A percentile compares a stretch with the other conserved stretches of the same genome.
phyloP scores from a whole-genome alignment of 1,140 invertebrate species.

The Procambarus virginalis region DNA sequence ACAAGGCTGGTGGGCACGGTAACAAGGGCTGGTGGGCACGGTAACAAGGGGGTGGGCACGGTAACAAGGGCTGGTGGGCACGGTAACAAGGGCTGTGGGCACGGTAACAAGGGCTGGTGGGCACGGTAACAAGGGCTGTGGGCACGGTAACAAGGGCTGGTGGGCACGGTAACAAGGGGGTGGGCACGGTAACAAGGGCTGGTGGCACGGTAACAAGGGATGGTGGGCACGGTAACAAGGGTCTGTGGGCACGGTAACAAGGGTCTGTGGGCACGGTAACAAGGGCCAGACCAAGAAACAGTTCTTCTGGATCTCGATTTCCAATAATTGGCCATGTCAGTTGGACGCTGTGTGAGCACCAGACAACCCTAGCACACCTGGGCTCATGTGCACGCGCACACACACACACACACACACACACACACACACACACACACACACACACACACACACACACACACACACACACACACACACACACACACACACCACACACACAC shows the following conservation, averaged over 20 bases:
- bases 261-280: not conserved
- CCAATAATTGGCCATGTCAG: slow-evolving; percentile 63
- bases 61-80: too few species aligned
- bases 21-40: too few species aligned
- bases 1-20: too few species aligned
- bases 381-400: slow-evolving; percentile 33
- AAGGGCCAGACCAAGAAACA: slow-evolving; percentile 12
- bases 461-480: slow-evolving; percentile 15
- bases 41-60: too few species aligned
- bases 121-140: too few species aligned
- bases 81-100: too few species aligned
- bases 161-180: too few species aligned
- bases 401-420: slow-evolving; percentile 20
- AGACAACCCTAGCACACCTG: slow-evolving; percentile 16
- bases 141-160: too few species aligned
- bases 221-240: too few species aligned
- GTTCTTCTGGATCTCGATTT: slow-evolving; percentile 52
- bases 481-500: not conserved
- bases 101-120: too few species aligned
- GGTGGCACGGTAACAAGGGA: too few species aligned
- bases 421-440: slow-evolving; percentile 6
- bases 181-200: too few species aligned
- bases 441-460: slow-evolving; percentile 14
- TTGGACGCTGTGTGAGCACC: slow-evolving; percentile 47
- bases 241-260: not conserved